A percentile compares a stretch with the other conserved stretches of the same genome.
Evolutionary conservation across 2,113 vertebrate genomes (phyloP).

Genomic region (Hystrix brachyura): DNA sequence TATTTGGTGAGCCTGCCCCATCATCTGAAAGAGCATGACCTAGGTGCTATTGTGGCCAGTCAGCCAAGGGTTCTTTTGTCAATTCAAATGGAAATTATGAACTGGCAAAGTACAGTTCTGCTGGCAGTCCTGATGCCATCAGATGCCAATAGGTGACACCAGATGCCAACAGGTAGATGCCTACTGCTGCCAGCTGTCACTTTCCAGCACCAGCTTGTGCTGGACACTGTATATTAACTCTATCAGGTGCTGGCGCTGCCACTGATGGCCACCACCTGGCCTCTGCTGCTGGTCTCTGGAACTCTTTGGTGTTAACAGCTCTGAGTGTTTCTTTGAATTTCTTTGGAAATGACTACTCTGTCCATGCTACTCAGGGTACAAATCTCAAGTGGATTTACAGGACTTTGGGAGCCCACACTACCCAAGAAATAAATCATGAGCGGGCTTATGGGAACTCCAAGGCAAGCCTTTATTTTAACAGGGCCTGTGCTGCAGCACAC

Average conservation of each 20-base stretch:
- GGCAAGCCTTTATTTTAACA: not conserved
- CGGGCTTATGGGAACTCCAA: not conserved
- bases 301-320: not conserved
- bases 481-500: not conserved
- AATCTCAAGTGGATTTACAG: not conserved
- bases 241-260: not conserved
- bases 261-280: not conserved
- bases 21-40: not conserved
- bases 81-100: not conserved
- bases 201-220: not conserved
- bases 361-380: not conserved
- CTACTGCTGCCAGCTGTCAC: not conserved
- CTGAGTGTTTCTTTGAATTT: not conserved
- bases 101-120: not conserved
- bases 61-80: not conserved
- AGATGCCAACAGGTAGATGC: not conserved
- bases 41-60: not conserved
- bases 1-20: not conserved
- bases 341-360: not conserved
- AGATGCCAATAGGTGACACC: not conserved
- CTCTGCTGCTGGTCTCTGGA: not conserved
- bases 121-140: not conserved
- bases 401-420: not conserved
- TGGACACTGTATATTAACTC: not conserved
- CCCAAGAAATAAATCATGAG: not conserved